Base-by-base conservation (phyloP, 2,888 invertebrate genomes). In the Acheta domesticus region DNA sequence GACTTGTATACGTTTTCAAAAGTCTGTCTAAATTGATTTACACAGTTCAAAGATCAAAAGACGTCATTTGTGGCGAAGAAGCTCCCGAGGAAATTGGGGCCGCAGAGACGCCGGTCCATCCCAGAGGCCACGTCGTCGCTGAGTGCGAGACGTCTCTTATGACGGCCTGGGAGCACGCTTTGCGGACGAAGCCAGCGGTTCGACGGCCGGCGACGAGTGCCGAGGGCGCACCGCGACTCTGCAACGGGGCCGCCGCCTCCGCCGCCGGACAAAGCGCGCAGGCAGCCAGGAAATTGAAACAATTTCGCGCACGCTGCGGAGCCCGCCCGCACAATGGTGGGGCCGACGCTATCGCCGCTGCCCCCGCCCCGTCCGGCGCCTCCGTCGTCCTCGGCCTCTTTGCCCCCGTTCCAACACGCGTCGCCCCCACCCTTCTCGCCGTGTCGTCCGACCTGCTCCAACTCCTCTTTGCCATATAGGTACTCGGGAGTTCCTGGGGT, bases 241-340 rank as follows among this genome's bases (percentile, higher is more conserved):
- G 12, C 62, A 19, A 23, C 14, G 62, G 14, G 12, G 16, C n/a
- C n/a, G 3, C 14, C 16, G n/a, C 62, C 16, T 4, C 16, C 14
- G 3, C n/a, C n/a, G 14, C 16, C 62, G n/a, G 62, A 62, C 62
- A 62, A 62, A 62, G 62, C 62, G 62, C 14, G 16, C 62, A 5
- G 16, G 62, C 62, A 19, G 62, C 62, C 62, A 62, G 62, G 62
- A 62, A 62, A 62, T 62, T 62, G 62, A 62, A 62, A 62, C 62
- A 62, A 62, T 62, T 62, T 62, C 62, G 62, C 62, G 62, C 62
- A 62, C 62, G n/a, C 62, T 62, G 62, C 62, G 2, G 62, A 4
- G 62, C 62, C 14, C 62, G n/a, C 16, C 62, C 16, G 62, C 62
- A 62, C 62, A 62, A 62, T 62, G 62, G 62, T 2, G 62, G 16